Evolutionary conservation across 2,797 vertebrate genomes (phyloP).

Genomic region (Ptychadena robeensis): DNA sequence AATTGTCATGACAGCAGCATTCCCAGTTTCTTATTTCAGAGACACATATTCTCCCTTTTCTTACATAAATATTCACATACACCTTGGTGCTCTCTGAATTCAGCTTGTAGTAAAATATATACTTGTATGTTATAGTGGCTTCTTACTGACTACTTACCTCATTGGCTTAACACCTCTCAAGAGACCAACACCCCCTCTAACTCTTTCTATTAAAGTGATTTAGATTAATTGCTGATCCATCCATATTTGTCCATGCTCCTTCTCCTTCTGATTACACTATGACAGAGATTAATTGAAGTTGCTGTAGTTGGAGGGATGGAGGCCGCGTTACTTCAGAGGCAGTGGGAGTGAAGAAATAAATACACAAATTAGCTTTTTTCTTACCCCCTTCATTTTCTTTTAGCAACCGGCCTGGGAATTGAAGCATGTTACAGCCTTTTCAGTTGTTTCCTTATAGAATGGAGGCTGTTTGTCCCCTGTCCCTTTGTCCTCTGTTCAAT

Average conservation of each 20-base stretch:
- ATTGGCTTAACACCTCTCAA: slow-evolving; percentile 38
- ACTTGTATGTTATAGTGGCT: slow-evolving; percentile 5
- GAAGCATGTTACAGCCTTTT: slow-evolving; percentile 35
- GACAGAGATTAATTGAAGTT: slow-evolving; percentile 83
- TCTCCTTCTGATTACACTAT: slow-evolving; percentile 78
- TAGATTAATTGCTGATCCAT: slow-evolving; percentile 83
- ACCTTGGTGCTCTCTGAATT: not conserved
- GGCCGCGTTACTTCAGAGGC: slow-evolving; percentile 53
- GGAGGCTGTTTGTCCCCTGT: slow-evolving; percentile 36
- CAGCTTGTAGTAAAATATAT: not conserved
- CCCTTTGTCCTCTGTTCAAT: slow-evolving; percentile 58
- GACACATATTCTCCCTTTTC: not conserved
- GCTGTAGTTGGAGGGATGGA: slow-evolving; percentile 66
- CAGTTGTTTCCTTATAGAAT: slow-evolving; percentile 37
- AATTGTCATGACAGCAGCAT: not conserved
- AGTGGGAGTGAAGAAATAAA: slow-evolving; percentile 54
- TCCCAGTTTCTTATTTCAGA: not conserved
- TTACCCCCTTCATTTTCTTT: slow-evolving; percentile 47
- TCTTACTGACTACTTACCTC: slow-evolving; percentile 20
- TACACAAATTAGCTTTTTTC: slow-evolving; percentile 55
- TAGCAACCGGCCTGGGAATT: slow-evolving; percentile 53
- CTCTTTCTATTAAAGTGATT: slow-evolving; percentile 76
- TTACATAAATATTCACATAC: not conserved
- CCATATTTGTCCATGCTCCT: slow-evolving; percentile 78
- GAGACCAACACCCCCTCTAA: slow-evolving; percentile 66